Evolutionary conservation across 2,888 invertebrate species (phyloP), one percentile per base, ranked within the genome.

Genomic region (Synanthedon andrenaeformis): DNA sequence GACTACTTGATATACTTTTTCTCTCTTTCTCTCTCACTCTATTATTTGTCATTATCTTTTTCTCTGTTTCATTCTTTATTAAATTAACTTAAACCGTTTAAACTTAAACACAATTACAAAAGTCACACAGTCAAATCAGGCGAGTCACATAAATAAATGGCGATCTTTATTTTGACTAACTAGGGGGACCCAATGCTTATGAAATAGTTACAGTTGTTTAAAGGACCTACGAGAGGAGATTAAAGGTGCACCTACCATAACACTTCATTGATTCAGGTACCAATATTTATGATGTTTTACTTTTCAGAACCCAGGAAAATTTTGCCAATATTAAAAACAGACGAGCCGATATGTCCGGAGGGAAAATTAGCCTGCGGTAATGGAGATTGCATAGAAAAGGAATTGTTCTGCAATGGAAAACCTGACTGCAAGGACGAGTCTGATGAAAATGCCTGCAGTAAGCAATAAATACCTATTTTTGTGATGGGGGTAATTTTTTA

Each of bases 361-460:
- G 96, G 95, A 55, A 96, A 96, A 88, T 85, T 97, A 57, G 93
- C 96, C 56, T 97, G 97, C 78, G 97, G 97, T 58, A 94, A 94
- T 80, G 95, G 96, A 59, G 96, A 97, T 76, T 97, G 97, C 82
- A 91, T 97, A 56, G 96, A 96, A 65, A 96, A 94, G 81, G 94
- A 94, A 72, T 89, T 97, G 54, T 97, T 97, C 91, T 97, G 97
- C 83, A 96, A 97, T 73, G 96, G 95, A 70, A 95, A 95, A 81
- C 91, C 93, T 53, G 96, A 97, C 76, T 97, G 97, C 88, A 94
- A 95, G 72, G 97, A 97, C 74, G 96, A 96, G 75, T 97, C 96
- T 53, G 97, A 97, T 74, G 97, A 97, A 87, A 97, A 97, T 70
- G 95, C 96, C 62, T 97, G 97, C 90, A 93, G 96, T 96, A 89